These are phyloP conservation scores for Phycodurus eques DNA, from an alignment of 2,113 vertebrate genomes.

Conservation along the genomic window DNA sequence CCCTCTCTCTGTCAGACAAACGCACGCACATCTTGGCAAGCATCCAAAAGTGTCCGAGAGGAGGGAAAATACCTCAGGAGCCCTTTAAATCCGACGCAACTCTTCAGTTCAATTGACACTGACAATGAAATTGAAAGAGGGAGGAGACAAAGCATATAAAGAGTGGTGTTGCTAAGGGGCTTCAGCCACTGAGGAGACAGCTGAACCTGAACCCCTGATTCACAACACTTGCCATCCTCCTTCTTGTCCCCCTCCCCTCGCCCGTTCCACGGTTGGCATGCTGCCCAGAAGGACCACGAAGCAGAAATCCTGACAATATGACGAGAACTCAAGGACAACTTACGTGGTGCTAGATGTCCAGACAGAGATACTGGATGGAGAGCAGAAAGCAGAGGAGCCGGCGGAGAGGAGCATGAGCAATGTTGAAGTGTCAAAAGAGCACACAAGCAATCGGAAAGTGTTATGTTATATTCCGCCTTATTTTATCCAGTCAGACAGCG, in stretches of 20 bases:
- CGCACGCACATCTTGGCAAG: conserved; percentile 5
- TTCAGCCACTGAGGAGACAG: conserved; percentile 67
- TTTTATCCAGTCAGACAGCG: conserved; percentile 48
- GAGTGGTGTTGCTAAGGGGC: conserved; percentile 30
- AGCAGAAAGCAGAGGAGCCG: conserved; percentile 40
- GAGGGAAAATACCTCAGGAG: neutral
- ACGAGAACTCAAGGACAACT: conserved; percentile 53
- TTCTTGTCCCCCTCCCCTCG: conserved; percentile 32
- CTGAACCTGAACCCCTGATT: conserved; percentile 73
- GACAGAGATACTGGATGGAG: conserved; percentile 34
- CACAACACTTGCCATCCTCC: conserved; percentile 48
- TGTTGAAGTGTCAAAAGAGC: conserved; percentile 42
- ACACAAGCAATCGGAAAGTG: conserved; percentile 35
- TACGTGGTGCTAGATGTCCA: conserved; percentile 63
- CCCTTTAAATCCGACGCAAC: conserved; percentile 58
- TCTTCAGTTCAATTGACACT: neutral
- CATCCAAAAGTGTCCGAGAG: conserved; percentile 6
- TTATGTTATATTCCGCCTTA: conserved; percentile 45
- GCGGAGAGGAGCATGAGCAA: conserved; percentile 66
- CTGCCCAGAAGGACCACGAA: conserved; percentile 53
- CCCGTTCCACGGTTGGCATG: conserved; percentile 39
- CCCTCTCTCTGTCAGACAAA: neutral
- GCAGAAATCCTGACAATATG: conserved; percentile 52
- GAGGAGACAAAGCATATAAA: conserved; percentile 32
- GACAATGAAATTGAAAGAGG: conserved; percentile 16